These are phyloP conservation scores for Cephalopterus ornatus DNA, from an alignment of 2,113 vertebrate species.

Conservation along the genomic window DNA sequence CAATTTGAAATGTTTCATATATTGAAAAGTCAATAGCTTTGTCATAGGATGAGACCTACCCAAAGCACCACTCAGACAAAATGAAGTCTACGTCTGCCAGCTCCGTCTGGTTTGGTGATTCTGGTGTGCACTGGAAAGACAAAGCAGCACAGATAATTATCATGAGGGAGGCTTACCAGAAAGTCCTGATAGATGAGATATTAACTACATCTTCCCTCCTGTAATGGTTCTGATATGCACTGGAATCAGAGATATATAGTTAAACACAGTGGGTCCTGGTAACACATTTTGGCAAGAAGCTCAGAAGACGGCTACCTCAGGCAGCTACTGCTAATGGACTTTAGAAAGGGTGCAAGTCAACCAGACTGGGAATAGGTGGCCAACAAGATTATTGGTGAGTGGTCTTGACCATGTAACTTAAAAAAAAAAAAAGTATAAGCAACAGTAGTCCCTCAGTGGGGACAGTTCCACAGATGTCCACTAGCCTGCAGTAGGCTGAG, in stretches of 20 bases:
- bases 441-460: not conserved
- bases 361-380: not conserved
- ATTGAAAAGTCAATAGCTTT: not conserved
- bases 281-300: not conserved
- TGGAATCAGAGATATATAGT: not conserved
- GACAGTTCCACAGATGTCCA: rapidly evolving
- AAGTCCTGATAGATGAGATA: not conserved
- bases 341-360: not conserved
- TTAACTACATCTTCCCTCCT: not conserved
- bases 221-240: not conserved
- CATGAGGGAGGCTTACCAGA: not conserved
- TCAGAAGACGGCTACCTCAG: not conserved
- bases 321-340: not conserved
- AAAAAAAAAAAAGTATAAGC: not conserved
- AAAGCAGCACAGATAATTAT: not conserved
- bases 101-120: not conserved
- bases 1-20: not conserved
- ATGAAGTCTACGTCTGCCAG: not conserved
- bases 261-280: not conserved
- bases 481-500: not conserved
- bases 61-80: not conserved
- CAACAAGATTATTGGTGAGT: not conserved
- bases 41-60: not conserved
- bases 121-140: not conserved
- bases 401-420: not conserved